Percentiles rank a stretch among this genome's conserved stretches.
Evolutionary conservation across 2,888 invertebrate genomes (phyloP).

Genomic region (Sesia apiformis): DNA sequence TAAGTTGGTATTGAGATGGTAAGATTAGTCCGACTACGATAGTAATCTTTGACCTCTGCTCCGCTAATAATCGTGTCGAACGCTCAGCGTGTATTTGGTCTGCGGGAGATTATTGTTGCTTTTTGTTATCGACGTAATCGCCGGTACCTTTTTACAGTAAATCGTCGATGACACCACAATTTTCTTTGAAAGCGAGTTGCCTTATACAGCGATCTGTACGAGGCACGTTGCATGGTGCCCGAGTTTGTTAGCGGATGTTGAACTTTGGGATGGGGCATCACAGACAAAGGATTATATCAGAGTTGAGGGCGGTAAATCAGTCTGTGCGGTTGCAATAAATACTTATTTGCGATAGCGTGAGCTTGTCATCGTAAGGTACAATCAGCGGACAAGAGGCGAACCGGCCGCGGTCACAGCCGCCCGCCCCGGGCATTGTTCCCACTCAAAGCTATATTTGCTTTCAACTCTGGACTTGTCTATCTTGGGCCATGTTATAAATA

Average conservation of each 20-base stretch:
- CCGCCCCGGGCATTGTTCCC: constrained; percentile 56
- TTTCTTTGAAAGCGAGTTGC: constrained; percentile 1
- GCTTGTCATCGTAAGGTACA: constrained; percentile 70
- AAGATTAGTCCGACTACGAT: constrained; percentile 36
- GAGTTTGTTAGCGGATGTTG: neutral
- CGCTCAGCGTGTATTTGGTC: constrained; percentile 34
- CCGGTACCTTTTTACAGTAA: constrained; percentile 21
- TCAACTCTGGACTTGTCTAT: constrained; percentile 13
- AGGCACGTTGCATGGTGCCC: neutral
- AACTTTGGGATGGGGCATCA: constrained; percentile 1
- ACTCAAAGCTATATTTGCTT: constrained; percentile 36
- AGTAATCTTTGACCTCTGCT: constrained; percentile 58
- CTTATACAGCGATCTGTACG: neutral
- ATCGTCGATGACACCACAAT: constrained; percentile 12
- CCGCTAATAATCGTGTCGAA: constrained; percentile 57
- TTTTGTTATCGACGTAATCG: constrained; percentile 32
- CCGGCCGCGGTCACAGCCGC: constrained; percentile 14
- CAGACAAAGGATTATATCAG: constrained; percentile 12
- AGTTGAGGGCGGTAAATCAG: constrained; percentile 17
- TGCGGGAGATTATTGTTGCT: constrained; percentile 40
- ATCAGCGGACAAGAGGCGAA: constrained; percentile 54
- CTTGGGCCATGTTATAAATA: constrained; percentile 31
- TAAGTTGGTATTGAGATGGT: constrained; percentile 23
- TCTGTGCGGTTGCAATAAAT: constrained; percentile 60
- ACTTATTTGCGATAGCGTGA: constrained; percentile 61